Evolutionary conservation across 2,797 vertebrate species (phyloP).

Genomic region (Diglossa cyanea): DNA sequence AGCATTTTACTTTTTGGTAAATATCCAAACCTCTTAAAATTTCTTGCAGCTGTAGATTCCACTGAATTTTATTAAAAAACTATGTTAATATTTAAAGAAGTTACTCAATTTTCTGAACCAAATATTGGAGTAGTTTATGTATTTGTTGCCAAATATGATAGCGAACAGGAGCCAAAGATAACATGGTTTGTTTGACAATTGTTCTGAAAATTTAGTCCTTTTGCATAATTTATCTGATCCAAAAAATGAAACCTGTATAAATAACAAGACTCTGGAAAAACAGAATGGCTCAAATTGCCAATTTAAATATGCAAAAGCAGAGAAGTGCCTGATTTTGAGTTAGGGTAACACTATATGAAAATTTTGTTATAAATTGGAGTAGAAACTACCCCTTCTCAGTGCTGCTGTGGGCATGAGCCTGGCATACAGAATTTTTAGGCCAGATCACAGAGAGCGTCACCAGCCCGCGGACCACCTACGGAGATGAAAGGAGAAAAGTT

Average conservation of each 20-base stretch:
- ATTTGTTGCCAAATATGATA: neutral
- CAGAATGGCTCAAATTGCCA: neutral
- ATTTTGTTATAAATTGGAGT: neutral
- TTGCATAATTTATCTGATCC: neutral
- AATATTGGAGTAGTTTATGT: neutral
- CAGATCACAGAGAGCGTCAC: neutral
- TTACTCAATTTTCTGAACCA: neutral
- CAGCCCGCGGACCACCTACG: neutral
- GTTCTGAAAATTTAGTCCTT: neutral
- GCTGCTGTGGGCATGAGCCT: neutral
- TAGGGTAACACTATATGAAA: neutral
- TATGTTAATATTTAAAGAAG: neutral
- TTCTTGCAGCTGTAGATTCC: slow-evolving; percentile 3
- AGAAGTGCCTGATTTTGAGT: neutral
- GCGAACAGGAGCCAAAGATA: neutral
- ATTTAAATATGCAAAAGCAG: neutral
- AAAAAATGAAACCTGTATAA: neutral
- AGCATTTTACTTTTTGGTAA: neutral
- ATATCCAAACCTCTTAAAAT: neutral
- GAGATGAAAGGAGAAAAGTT: neutral
- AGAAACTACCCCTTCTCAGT: neutral
- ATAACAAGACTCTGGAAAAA: neutral
- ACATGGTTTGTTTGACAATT: neutral
- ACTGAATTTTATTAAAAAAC: neutral
- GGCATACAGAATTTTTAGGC: neutral